Percentiles rank a stretch among this genome's conserved stretches.
Conservation (phyloP, 2,797 vertebrate genomes). For the Pseudochaenichthys georgianus region DNA sequence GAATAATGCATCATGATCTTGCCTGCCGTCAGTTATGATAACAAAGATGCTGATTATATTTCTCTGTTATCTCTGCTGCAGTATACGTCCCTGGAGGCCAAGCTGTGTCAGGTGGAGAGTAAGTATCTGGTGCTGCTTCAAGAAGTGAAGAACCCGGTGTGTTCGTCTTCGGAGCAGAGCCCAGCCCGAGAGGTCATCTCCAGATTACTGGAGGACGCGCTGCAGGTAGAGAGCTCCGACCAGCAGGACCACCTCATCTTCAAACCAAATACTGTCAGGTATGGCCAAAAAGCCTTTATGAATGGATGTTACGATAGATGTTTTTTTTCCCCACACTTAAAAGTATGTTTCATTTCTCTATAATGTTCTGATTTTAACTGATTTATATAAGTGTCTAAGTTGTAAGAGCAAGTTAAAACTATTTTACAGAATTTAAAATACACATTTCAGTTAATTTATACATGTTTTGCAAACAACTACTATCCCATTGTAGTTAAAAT, state of each 20-base stretch:
- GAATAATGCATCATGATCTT: background rate
- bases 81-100: constrained; percentile 94
- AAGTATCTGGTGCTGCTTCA: constrained; percentile 97
- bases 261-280: constrained; percentile 95
- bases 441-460: background rate
- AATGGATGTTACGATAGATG: background rate
- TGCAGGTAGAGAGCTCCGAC: constrained; percentile 90
- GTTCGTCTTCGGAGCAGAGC: constrained; percentile 90
- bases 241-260: constrained; percentile 89
- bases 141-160: constrained; percentile 93
- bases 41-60: background rate
- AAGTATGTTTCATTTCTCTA: background rate
- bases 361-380: background rate
- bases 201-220: constrained; percentile 93
- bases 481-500: background rate
- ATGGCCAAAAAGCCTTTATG: constrained; percentile 8
- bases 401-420: background rate
- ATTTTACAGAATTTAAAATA: background rate
- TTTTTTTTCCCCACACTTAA: background rate
- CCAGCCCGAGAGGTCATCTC: constrained; percentile 90
- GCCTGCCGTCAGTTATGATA: no score
- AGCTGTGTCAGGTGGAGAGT: constrained; percentile 97
- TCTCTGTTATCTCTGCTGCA: constrained; percentile 60
- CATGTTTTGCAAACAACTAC: background rate
- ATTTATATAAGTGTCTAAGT: background rate